Evolutionary conservation across 2,113 vertebrate species (phyloP).

Genomic region (Collichthys lucidus): DNA sequence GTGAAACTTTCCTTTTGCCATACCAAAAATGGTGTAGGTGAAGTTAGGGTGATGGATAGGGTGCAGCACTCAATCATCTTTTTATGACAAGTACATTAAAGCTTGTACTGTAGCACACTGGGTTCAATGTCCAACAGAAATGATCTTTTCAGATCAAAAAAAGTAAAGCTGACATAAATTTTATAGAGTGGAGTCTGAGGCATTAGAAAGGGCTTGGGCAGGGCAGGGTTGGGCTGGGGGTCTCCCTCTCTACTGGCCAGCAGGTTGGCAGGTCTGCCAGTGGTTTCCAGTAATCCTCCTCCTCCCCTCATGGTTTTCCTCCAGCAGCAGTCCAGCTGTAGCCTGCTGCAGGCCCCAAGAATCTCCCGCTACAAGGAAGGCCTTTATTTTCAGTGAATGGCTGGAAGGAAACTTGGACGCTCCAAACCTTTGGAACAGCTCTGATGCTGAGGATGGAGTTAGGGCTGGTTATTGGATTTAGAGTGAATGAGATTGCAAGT

Average conservation of each 20-base stretch:
- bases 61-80: conserved; percentile 51
- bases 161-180: conserved; percentile 38
- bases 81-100: conserved; percentile 63
- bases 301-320: conserved; percentile 78
- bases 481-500: conserved; percentile 63
- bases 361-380: conserved; percentile 75
- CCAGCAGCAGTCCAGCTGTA: conserved; percentile 70
- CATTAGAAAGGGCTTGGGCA: conserved; percentile 43
- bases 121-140: conserved; percentile 40
- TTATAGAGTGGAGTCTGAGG: conserved; percentile 38
- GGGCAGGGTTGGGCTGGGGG: conserved; percentile 60
- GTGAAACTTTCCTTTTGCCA: conserved; percentile 63
- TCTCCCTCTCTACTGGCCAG: conserved; percentile 61
- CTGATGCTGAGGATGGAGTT: conserved; percentile 56
- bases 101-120: conserved; percentile 11
- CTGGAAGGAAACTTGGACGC: conserved; percentile 79
- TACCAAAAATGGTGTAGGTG: conserved; percentile 49
- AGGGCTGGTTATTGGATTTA: conserved; percentile 68
- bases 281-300: conserved; percentile 81
- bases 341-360: conserved; percentile 67
- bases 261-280: conserved; percentile 69
- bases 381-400: conserved; percentile 78
- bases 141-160: conserved; percentile 51
- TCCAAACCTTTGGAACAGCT: conserved; percentile 64
- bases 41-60: conserved; percentile 55